phyloP scores from a whole-genome alignment of 92 coral and sea anemone species.

The Nematostella vectensis region DNA sequence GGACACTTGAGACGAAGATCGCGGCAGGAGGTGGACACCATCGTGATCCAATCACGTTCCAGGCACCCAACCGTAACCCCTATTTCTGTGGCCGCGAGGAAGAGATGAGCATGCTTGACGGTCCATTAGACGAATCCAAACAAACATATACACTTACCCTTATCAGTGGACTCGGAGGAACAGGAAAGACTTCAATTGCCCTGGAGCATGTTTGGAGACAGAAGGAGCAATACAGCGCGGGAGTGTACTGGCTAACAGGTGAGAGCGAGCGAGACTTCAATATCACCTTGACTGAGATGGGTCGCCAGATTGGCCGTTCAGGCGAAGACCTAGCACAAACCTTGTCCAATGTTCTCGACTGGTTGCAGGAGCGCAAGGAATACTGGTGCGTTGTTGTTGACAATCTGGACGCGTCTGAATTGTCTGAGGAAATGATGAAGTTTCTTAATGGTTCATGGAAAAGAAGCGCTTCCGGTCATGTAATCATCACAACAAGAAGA shows the following conservation, averaged over 20 bases:
- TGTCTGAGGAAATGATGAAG: conserved; percentile 51
- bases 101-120: conserved; percentile 28
- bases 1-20: conserved; percentile 14
- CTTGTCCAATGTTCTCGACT: conserved; percentile 42
- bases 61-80: conserved; percentile 44
- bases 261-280: conserved; percentile 48
- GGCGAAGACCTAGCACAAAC: conserved; percentile 38
- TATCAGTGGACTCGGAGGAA: conserved; percentile 78
- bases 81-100: conserved; percentile 48
- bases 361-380: conserved; percentile 24
- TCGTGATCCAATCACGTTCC: conserved; percentile 11
- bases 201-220: conserved; percentile 55
- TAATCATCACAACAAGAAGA: conserved; percentile 69
- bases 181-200: conserved; percentile 78
- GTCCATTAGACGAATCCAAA: conserved; percentile 8
- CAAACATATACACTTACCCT: conserved; percentile 29
- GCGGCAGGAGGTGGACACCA: background rate
- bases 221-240: conserved; percentile 50
- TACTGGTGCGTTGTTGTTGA: conserved; percentile 66
- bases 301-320: conserved; percentile 48
- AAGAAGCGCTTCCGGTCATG: conserved; percentile 44
- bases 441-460: conserved; percentile 65
- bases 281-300: conserved; percentile 53
- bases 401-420: conserved; percentile 56
- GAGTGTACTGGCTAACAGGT: conserved; percentile 86